These are phyloP conservation scores for Mythimna impura DNA, from an alignment of 2,888 invertebrate genomes.

Conservation along the genomic window DNA sequence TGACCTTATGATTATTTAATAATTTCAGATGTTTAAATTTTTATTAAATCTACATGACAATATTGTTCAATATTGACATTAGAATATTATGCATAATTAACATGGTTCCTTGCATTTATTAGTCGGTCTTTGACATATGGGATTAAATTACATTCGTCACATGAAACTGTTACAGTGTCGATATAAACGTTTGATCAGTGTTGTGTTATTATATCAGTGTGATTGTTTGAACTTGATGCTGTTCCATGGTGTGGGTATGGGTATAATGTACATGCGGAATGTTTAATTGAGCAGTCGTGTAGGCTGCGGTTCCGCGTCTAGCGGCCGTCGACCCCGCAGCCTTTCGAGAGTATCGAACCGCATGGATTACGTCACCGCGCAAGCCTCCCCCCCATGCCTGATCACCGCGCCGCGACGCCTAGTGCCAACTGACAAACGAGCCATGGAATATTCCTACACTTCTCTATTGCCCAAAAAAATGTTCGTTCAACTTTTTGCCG, in stretches of 20 bases:
- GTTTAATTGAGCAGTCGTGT: slow-evolving; percentile 87
- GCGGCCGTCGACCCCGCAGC: slow-evolving; percentile 87
- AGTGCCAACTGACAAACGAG: slow-evolving; percentile 66
- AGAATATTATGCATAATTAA: slow-evolving; percentile 9
- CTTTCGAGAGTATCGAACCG: slow-evolving; percentile 87
- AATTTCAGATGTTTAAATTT: slow-evolving; percentile 9
- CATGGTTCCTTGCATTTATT: slow-evolving; percentile 48
- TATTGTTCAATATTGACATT: slow-evolving; percentile 13
- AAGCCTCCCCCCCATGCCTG: slow-evolving; percentile 76
- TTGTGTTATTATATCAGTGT: slow-evolving; percentile 42
- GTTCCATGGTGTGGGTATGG: slow-evolving; percentile 66
- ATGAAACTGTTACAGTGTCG: slow-evolving; percentile 35
- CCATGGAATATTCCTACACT: slow-evolving; percentile 74
- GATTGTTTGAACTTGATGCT: slow-evolving; percentile 59
- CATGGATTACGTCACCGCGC: slow-evolving; percentile 86
- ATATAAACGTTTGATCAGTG: slow-evolving; percentile 26
- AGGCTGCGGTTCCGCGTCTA: slow-evolving; percentile 88
- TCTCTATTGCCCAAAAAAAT: slow-evolving; percentile 67
- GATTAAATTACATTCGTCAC: slow-evolving; percentile 21
- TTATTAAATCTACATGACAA: not conserved
- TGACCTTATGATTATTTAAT: slow-evolving; percentile 28
- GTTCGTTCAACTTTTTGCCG: slow-evolving; percentile 55
- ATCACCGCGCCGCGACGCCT: slow-evolving; percentile 65
- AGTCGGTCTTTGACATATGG: slow-evolving; percentile 46
- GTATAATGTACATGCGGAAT: slow-evolving; percentile 81